These are phyloP conservation scores for Parnassius orleans DNA, from an alignment of 2,888 invertebrate genomes.

Conservation along the genomic window DNA sequence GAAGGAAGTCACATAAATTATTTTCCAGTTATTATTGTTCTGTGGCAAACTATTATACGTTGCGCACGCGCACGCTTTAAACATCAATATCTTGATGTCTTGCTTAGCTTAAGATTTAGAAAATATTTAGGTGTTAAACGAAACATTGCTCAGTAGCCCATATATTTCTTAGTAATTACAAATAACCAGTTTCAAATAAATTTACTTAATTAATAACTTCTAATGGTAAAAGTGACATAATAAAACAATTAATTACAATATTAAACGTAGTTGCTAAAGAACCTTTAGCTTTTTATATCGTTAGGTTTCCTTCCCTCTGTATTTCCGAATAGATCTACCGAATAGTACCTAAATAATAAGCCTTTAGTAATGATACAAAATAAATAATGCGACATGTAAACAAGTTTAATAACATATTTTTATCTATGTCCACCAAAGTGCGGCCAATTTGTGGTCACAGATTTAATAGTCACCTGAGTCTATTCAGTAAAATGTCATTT, in stretches of 20 bases:
- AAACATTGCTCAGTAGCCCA: slow-evolving; percentile 24
- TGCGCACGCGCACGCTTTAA: slow-evolving; percentile 6
- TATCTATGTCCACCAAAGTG: too few relatives aligned
- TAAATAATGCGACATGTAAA: too few relatives aligned
- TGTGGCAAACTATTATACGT: slow-evolving; percentile 6
- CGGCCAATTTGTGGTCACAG: too few relatives aligned
- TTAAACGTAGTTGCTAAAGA: slow-evolving; percentile 18
- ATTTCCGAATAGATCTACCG: slow-evolving; percentile 9
- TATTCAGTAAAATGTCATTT: too few relatives aligned
- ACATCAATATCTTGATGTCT: slow-evolving; percentile 16
- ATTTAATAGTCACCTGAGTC: too few relatives aligned
- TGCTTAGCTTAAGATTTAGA: slow-evolving; percentile 21
- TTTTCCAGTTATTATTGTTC: slow-evolving; percentile 1
- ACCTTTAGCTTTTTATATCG: slow-evolving; percentile 26
- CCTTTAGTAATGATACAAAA: too few relatives aligned
- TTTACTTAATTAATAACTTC: slow-evolving; percentile 1
- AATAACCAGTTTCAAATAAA: slow-evolving; percentile 6
- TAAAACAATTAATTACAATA: slow-evolving; percentile 3
- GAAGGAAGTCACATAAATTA: too few relatives aligned
- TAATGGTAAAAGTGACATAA: slow-evolving; percentile 4
- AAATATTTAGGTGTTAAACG: slow-evolving; percentile 12
- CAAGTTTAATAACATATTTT: too few relatives aligned
- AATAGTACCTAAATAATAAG: neutral
- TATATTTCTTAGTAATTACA: slow-evolving; percentile 13
- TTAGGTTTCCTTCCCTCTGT: slow-evolving; percentile 13